Percentiles rank a stretch among this genome's conserved stretches.
Evolutionary conservation across 2,888 invertebrate species (phyloP).

Genomic region (Onchidella celtica): DNA sequence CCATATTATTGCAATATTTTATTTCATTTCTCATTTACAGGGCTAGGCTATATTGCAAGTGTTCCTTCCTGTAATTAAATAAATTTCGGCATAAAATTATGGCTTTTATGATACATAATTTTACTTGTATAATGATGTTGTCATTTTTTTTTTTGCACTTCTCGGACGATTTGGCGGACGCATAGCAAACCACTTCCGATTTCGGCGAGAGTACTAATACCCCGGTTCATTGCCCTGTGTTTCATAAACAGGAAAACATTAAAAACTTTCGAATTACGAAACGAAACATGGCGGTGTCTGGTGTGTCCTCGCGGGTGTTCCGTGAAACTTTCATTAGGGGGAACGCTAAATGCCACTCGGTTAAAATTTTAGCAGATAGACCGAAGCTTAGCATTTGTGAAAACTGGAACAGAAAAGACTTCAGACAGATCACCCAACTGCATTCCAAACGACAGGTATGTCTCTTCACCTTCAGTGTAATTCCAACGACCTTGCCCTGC

Average conservation of each 20-base stretch:
- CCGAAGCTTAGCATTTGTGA: background rate
- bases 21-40: too few species aligned
- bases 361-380: background rate
- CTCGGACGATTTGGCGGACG: too few species aligned
- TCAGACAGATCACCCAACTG: background rate
- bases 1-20: too few species aligned
- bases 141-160: too few species aligned
- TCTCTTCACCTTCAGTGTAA: background rate
- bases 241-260: background rate
- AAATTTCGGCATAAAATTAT: too few species aligned
- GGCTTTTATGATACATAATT: too few species aligned
- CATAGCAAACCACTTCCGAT: too few species aligned
- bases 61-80: too few species aligned
- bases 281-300: background rate
- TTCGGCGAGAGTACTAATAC: too few species aligned
- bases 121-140: too few species aligned
- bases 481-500: conserved; percentile 25
- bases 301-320: background rate
- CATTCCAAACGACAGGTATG: background rate
- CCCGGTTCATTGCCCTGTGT: too few species aligned
- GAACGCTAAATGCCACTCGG: background rate
- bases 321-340: background rate
- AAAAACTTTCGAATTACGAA: background rate
- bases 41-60: too few species aligned
- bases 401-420: background rate